Evolutionary conservation across 2,113 vertebrate genomes (phyloP).

Genomic region (Cnemophilus loriae): DNA sequence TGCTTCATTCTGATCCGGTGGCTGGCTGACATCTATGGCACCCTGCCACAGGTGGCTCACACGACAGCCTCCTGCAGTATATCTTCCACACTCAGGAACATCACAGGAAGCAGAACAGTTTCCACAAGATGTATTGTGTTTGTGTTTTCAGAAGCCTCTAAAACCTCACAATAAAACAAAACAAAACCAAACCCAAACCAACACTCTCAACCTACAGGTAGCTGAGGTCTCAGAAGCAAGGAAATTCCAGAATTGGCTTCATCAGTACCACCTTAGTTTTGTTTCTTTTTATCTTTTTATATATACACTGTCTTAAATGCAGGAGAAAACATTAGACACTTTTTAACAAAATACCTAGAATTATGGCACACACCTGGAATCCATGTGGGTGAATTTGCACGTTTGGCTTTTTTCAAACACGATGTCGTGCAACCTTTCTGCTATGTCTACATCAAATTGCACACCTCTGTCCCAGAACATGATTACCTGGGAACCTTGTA

Average conservation of each 20-base stretch:
- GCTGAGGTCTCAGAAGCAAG: neutral
- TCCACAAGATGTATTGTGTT: neutral
- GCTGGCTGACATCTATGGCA: neutral
- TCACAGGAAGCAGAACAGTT: neutral
- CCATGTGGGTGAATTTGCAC: neutral
- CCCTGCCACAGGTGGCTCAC: neutral
- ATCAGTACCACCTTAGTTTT: neutral
- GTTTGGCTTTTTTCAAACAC: neutral
- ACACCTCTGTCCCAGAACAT: neutral
- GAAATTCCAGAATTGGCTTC: neutral
- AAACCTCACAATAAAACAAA: neutral
- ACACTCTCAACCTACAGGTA: accelerated
- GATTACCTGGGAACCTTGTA: neutral
- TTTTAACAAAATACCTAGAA: neutral
- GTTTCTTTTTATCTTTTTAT: neutral
- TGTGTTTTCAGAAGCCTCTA: neutral
- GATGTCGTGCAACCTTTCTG: neutral
- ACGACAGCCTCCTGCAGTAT: neutral
- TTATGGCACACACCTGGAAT: neutral
- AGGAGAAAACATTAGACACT: neutral
- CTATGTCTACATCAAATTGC: neutral
- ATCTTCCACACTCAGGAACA: neutral
- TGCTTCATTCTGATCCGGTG: neutral
- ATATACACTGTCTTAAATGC: neutral
- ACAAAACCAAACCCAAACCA: neutral